Conservation (phyloP, 2,888 invertebrate species). For the Corbicula japonica region DNA sequence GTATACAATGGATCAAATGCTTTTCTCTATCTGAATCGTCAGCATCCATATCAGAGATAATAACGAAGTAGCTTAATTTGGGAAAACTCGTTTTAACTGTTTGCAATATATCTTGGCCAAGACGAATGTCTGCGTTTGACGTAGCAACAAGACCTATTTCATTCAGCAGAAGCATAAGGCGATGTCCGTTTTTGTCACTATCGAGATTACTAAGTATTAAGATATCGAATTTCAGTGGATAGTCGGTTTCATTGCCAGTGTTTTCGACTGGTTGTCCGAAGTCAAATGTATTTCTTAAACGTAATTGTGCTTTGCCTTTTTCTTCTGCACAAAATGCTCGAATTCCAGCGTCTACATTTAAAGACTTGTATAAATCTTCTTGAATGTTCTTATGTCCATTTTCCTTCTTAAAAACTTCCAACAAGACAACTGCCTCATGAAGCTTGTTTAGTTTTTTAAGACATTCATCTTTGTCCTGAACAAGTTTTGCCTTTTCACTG, state of each 20-base stretch:
- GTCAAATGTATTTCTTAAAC: neutral
- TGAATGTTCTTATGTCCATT: too few relatives aligned
- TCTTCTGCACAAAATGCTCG: neutral
- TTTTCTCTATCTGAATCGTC: too few relatives aligned
- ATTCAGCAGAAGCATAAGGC: neutral
- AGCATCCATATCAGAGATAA: too few relatives aligned
- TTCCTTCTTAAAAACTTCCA: too few relatives aligned
- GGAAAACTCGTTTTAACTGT: too few relatives aligned
- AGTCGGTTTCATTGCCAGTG: too few relatives aligned
- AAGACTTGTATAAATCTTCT: too few relatives aligned
- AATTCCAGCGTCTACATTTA: slow-evolving; percentile 5
- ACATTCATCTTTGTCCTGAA: neutral
- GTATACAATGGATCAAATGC: too few relatives aligned
- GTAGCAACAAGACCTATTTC: neutral
- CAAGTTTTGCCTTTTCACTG: neutral
- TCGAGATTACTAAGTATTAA: neutral
- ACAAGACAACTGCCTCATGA: slow-evolving; percentile 2
- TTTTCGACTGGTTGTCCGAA: too few relatives aligned
- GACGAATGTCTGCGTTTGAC: neutral
- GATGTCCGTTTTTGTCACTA: neutral
- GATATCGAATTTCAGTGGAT: too few relatives aligned
- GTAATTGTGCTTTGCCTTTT: neutral
- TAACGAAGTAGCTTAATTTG: too few relatives aligned
- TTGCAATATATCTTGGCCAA: too few relatives aligned
- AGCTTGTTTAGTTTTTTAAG: neutral